Evolutionary conservation across 2,113 vertebrate genomes (phyloP), one percentile per base, ranked within the genome.

Genomic region (Osmerus eperlanus): DNA sequence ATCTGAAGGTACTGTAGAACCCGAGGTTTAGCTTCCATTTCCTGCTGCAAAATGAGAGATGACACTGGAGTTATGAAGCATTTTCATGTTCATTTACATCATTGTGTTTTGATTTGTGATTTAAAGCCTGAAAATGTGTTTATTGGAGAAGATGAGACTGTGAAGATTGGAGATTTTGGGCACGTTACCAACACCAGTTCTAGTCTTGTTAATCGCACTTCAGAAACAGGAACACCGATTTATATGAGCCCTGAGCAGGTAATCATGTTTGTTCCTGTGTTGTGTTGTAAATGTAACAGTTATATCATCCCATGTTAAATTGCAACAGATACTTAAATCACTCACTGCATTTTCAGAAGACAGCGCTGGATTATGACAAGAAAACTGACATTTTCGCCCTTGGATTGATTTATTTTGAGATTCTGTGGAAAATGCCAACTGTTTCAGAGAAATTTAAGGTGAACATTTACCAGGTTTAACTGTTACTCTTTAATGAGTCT

Each of bases 121-220:
- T 70, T 82, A 64, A 74, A 94, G 94, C 94, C 93, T 68, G n/a
- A 55, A 71, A 94, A 94, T 78, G 91, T 94, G 84, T 90, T 94
- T 51, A 70, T 94, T 79, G 86, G 87, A 14, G 13, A 0, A 16
- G 76, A 79, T 36, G 77, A 76, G 16, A 78, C 82, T 61, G 75
- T 94, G 85, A 94, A 94, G 89, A 94, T 94, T 60, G 93, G 93
- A 2, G 94, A 94, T 82, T 94, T 94, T 0, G 93, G 94, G 64
- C 89, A 94, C 65, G 92, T 85, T 59, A 92, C 91, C 60, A 72
- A 85, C 56, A 92, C 91, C 60, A 72, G 28, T 0, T 5, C 0
- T 36, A 68, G 12, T 19, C 36, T 59, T n/a, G 23, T 32, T 23
- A 12, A 68, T 1, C 82, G 87, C 70, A 91, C 92, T 23, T 65